Base-by-base conservation (phyloP, 35 echinoderm and acorn worm species). In the Acanthaster planci region DNA sequence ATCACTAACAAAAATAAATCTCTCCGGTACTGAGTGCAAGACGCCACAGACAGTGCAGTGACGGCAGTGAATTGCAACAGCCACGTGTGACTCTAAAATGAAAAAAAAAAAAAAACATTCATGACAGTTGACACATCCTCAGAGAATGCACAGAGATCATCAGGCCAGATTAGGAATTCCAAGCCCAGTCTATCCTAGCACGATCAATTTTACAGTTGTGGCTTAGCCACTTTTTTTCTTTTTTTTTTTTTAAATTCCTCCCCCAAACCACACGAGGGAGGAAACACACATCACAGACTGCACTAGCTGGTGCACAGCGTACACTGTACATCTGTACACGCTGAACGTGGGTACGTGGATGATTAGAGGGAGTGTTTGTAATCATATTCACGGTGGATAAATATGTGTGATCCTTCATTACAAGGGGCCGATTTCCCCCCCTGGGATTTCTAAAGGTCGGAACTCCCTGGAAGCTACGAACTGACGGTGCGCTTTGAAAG, bases 191-290 rank as follows among this genome's bases (percentile, higher is more conserved):
- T 34, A 72, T 72, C 64, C 64, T 2, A 29, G 64, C 34, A 19
- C 23, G 64, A 72, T 72, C 64, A 72, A 72, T 72, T 26, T 72
- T 72, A 26, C 29, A 31, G 64, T 72, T 72, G 64, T 72, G 64
- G 64, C 34, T 36, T 60, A 12, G 42, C 12, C 42, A 47, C 4
- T 4, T 47, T 47, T 47, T 47, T 47, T 47, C n/a, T n/a, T n/a
- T n/a, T n/a, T n/a, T n/a, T n/a, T n/a, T n/a, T n/a, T n/a, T n/a
- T n/a, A n/a, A n/a, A n/a, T n/a, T n/a, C 12, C 42, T 12, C 42
- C 42, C 12, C 12, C 42, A 47, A 47, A 6, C 42, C 12, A 47
- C 4, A 4, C 42, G 42, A 4, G 12, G 42, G 12, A 12, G 42
- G 12, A 6, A 47, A 47, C 42, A 47, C 42, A 47, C 42, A 47